Evolutionary conservation across 1,140 invertebrate genomes (phyloP).

Genomic region (Pseudomyrmex dendroicus): DNA sequence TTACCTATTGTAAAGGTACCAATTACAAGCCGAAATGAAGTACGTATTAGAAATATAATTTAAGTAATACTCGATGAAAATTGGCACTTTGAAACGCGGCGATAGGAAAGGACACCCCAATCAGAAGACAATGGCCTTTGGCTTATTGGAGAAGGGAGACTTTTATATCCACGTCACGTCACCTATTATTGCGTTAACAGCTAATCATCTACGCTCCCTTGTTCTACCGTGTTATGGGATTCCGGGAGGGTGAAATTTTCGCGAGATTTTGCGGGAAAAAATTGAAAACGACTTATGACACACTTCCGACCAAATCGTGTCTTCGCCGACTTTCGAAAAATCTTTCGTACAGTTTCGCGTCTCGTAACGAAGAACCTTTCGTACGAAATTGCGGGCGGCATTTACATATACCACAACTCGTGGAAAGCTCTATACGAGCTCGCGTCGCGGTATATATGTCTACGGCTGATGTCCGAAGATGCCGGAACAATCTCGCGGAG

Average conservation of each 20-base stretch:
- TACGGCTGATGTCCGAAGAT: background rate
- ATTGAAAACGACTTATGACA: constrained; percentile 20
- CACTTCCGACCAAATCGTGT: background rate
- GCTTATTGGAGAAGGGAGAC: constrained; percentile 25
- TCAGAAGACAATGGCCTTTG: constrained; percentile 68
- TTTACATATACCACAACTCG: background rate
- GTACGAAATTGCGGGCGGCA: background rate
- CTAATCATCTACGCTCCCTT: constrained; percentile 72
- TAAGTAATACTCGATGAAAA: constrained; percentile 32
- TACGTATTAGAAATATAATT: constrained; percentile 21
- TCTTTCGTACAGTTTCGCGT: background rate
- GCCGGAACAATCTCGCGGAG: constrained; percentile 1
- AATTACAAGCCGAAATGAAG: background rate
- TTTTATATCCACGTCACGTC: constrained; percentile 68
- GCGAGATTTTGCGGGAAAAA: background rate
- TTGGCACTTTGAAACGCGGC: constrained; percentile 32
- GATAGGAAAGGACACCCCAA: constrained; percentile 58
- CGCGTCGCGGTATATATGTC: background rate
- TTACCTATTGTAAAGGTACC: too few relatives aligned
- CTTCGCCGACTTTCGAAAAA: background rate
- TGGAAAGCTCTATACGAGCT: background rate
- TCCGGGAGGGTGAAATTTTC: constrained; percentile 26
- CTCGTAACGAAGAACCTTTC: background rate
- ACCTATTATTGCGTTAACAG: constrained; percentile 76
- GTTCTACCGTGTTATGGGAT: constrained; percentile 49